Evolutionary conservation across 1,140 invertebrate genomes (phyloP).

Genomic region (Antheraea mylitta): DNA sequence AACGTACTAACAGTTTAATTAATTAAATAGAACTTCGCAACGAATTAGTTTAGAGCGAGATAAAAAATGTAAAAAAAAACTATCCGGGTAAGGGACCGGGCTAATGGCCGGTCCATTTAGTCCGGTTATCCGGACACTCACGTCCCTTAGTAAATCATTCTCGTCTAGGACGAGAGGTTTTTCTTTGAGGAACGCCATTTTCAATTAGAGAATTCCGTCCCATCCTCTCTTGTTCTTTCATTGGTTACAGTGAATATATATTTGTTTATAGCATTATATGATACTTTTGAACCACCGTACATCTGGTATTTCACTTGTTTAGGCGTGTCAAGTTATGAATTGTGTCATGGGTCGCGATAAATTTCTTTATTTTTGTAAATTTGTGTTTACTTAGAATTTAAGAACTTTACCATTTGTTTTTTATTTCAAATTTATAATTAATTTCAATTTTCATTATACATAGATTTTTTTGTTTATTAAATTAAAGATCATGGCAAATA

Average conservation of each 20-base stretch:
- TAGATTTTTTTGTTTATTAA: no score
- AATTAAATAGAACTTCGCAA: conserved; percentile 15
- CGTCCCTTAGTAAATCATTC: conserved; percentile 38
- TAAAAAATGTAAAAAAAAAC: conserved; percentile 11
- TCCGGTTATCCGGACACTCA: conserved; percentile 31
- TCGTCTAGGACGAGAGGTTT: conserved; percentile 18
- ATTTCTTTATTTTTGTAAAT: no score
- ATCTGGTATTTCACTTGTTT: no score
- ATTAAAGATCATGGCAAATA: no score
- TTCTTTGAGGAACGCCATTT: conserved; percentile 24
- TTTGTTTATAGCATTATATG: background rate
- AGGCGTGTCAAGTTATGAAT: no score
- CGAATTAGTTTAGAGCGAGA: conserved; percentile 1
- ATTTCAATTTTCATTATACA: no score
- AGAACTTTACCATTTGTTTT: no score
- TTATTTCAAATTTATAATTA: no score
- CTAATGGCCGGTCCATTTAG: conserved; percentile 25
- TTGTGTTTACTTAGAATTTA: no score
- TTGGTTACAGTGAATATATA: background rate
- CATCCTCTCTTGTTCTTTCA: conserved; percentile 18
- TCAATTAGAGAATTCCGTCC: conserved; percentile 38
- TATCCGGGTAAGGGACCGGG: background rate
- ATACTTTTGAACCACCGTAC: no score
- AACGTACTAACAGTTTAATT: conserved; percentile 23
- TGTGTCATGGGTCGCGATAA: no score